Conservation (phyloP, 2,797 vertebrate species). For the Hydrophis major region DNA sequence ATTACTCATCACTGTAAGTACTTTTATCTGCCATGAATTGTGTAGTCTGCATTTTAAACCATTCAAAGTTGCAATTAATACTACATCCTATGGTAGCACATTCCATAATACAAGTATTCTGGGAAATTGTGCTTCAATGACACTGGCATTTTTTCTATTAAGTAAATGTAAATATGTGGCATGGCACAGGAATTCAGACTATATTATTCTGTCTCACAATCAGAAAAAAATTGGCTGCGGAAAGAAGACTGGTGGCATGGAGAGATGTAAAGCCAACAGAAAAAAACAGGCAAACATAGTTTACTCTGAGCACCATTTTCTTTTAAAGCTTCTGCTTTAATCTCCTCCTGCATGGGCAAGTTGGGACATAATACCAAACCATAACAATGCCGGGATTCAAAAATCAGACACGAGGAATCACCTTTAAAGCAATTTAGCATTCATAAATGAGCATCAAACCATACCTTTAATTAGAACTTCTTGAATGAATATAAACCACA, state of each 20-base stretch:
- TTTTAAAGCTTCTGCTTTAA: not conserved
- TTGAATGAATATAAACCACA: not conserved
- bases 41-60: not conserved
- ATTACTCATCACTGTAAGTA: not conserved
- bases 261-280: not conserved
- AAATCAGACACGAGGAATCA: not conserved
- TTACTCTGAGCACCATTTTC: not conserved
- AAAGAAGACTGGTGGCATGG: not conserved
- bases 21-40: not conserved
- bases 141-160: not conserved
- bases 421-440: not conserved
- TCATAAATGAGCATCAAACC: not conserved
- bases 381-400: not conserved
- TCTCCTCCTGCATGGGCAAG: not conserved
- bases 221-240: not conserved
- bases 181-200: not conserved
- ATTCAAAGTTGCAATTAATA: not conserved
- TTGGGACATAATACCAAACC: not conserved
- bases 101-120: not conserved
- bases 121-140: not conserved
- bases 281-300: not conserved
- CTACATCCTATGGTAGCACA: not conserved
- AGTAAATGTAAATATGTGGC: not conserved
- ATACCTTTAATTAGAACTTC: not conserved
- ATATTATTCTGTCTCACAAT: not conserved